These are phyloP conservation scores for Anableps anableps DNA, from an alignment of 2,797 vertebrate species.

Conservation along the genomic window DNA sequence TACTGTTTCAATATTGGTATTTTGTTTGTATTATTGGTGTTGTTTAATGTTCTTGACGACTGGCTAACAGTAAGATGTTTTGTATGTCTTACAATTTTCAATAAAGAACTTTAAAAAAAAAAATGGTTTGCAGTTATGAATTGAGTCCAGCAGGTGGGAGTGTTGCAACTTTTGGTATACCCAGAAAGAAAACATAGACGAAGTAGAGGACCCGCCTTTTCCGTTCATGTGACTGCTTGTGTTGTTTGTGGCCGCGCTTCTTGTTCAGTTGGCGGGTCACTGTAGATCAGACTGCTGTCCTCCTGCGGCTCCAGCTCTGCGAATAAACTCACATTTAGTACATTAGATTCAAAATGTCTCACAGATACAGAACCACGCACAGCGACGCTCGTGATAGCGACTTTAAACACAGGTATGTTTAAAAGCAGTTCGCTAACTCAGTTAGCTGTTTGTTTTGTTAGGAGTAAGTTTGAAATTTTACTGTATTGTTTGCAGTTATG, in stretches of 20 bases:
- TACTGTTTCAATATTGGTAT: too few relatives aligned
- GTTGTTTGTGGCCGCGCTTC: slow-evolving; percentile 43
- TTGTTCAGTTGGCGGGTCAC: slow-evolving; percentile 56
- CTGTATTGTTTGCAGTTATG: neutral
- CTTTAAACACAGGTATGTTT: slow-evolving; percentile 31
- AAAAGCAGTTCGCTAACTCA: neutral
- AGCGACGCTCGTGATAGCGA: slow-evolving; percentile 5
- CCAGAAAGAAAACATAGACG: neutral
- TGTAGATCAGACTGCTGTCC: neutral
- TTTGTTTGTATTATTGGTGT: too few relatives aligned
- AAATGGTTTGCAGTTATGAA: neutral
- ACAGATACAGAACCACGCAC: slow-evolving; percentile 19
- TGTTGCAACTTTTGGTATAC: neutral
- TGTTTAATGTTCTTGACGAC: too few relatives aligned
- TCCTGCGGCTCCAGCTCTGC: neutral
- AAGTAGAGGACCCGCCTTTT: slow-evolving; percentile 18
- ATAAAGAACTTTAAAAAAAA: too few relatives aligned
- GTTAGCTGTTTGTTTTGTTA: neutral
- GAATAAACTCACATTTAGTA: neutral
- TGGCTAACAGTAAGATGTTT: too few relatives aligned
- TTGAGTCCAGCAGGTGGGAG: neutral
- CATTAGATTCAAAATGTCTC: neutral
- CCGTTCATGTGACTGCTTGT: slow-evolving; percentile 38
- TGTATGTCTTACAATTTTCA: too few relatives aligned
- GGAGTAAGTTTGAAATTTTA: neutral